These are phyloP conservation scores for Pseudopipra pipra DNA, from an alignment of 2,113 vertebrate species.

Conservation along the genomic window DNA sequence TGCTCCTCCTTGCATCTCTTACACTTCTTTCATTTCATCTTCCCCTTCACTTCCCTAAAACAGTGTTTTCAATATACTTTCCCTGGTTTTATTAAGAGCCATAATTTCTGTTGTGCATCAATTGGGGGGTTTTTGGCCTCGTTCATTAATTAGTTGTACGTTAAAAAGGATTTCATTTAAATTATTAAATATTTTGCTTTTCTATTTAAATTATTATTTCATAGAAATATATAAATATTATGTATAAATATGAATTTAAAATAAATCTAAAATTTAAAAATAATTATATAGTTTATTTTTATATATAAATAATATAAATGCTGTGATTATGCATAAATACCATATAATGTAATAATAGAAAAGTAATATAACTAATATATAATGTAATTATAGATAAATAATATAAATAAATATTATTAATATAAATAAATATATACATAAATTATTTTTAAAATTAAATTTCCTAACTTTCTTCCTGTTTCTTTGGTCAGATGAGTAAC, in stretches of 20 bases:
- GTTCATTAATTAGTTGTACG: background rate
- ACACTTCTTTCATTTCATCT: background rate
- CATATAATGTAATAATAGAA: too few relatives aligned
- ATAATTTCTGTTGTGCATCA: background rate
- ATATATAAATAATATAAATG: background rate
- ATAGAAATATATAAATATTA: background rate
- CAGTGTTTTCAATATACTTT: background rate
- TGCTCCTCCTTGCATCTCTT: background rate
- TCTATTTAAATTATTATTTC: background rate
- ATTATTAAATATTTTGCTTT: background rate
- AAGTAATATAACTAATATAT: too few relatives aligned
- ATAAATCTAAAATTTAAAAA: background rate
- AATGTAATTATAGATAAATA: too few relatives aligned
- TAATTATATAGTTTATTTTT: background rate
- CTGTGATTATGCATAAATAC: too few relatives aligned
- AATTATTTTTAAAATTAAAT: background rate
- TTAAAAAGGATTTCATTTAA: background rate
- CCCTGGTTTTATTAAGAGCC: background rate
- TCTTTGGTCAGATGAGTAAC: constrained; percentile 90
- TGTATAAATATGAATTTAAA: background rate
- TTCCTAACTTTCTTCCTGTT: background rate
- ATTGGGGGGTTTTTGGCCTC: background rate
- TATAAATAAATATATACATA: background rate
- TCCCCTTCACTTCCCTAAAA: background rate
- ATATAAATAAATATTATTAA: background rate